Evolutionary conservation across 2,113 vertebrate genomes (phyloP).

Genomic region (Atlantisia rogersi): DNA sequence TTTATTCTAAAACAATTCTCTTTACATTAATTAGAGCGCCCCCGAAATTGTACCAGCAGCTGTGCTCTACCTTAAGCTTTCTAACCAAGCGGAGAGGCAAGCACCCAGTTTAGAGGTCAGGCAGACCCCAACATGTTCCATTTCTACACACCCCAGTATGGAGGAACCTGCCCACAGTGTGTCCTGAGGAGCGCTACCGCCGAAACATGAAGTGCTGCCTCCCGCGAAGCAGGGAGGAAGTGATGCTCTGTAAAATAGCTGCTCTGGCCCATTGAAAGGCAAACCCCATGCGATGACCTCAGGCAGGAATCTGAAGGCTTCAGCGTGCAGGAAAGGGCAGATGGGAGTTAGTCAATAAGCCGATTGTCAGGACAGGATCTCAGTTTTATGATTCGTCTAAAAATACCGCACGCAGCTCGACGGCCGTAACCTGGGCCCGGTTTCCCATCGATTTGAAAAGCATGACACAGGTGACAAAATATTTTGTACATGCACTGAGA

Average conservation of each 20-base stretch:
- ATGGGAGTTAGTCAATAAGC: not conserved
- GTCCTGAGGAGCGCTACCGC: not conserved
- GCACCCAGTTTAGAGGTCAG: not conserved
- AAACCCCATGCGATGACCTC: not conserved
- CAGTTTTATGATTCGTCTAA: not conserved
- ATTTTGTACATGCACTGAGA: not conserved
- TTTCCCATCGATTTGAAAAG: not conserved
- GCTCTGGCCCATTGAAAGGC: not conserved
- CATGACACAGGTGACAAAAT: not conserved
- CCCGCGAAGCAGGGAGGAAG: not conserved
- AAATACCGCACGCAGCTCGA: not conserved
- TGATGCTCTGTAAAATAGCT: not conserved
- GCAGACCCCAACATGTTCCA: not conserved
- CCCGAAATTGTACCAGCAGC: not conserved
- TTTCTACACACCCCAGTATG: not conserved
- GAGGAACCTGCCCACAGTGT: not conserved
- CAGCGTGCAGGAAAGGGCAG: not conserved
- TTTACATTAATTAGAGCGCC: not conserved
- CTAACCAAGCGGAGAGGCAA: not conserved
- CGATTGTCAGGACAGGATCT: not conserved
- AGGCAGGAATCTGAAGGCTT: not conserved
- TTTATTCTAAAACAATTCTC: not conserved
- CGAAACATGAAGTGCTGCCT: not conserved
- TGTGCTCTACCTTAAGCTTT: not conserved
- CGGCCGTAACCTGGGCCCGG: not conserved